Percentiles rank a stretch among this genome's conserved stretches.
phyloP scores from a whole-genome alignment of 2,888 invertebrate species.

The Temnothorax unifasciatus region DNA sequence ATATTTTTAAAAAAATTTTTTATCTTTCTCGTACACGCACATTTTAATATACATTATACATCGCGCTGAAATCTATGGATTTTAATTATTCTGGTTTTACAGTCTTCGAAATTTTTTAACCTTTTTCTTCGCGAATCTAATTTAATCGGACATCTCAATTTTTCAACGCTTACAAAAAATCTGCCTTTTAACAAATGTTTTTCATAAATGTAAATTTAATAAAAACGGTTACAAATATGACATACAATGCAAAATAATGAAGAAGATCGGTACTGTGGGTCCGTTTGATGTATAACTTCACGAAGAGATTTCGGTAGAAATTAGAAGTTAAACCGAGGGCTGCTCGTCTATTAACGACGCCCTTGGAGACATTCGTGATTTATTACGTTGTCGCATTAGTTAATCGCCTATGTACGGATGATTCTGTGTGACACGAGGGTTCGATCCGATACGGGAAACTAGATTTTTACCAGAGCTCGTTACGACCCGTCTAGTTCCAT shows the following conservation, averaged over 20 bases:
- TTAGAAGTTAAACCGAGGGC: not conserved
- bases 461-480: conserved; percentile 32
- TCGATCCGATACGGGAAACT: conserved; percentile 14
- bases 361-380: not conserved
- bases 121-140: not conserved
- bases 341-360: not conserved
- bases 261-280: not conserved
- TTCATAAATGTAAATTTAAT: not conserved
- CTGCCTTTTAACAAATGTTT: not conserved
- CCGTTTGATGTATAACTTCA: not conserved
- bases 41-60: not conserved
- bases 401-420: conserved; percentile 3
- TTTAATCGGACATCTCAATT: not conserved
- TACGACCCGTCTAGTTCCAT: conserved; percentile 78
- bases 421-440: not conserved
- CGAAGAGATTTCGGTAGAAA: not conserved
- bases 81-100: not conserved
- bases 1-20: not conserved
- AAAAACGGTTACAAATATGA: conserved; percentile 9
- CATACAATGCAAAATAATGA: conserved; percentile 13
- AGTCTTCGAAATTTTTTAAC: not conserved
- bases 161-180: not conserved
- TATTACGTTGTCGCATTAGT: not conserved
- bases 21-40: not conserved
- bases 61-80: not conserved